Percentiles rank a stretch among this genome's conserved stretches.
These are phyloP conservation scores for Parambassis ranga DNA, from an alignment of 2,797 vertebrate genomes.

Conservation along the genomic window DNA sequence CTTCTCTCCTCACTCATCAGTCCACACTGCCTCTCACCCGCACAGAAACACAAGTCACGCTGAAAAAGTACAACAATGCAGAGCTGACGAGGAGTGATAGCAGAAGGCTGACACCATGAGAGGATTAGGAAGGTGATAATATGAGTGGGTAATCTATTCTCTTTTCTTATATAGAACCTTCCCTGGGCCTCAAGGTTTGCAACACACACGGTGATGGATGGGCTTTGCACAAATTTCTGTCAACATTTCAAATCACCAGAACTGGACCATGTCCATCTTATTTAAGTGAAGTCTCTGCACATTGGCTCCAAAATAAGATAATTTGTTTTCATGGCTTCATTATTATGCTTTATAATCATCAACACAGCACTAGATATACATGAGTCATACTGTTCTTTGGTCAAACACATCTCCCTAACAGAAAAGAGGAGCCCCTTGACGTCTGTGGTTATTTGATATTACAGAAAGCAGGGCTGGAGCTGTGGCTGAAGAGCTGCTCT, in stretches of 20 bases:
- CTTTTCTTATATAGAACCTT: slow-evolving; percentile 57
- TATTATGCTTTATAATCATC: slow-evolving; percentile 13
- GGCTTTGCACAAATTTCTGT: slow-evolving; percentile 32
- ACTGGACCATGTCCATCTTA: background rate
- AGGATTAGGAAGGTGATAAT: slow-evolving; percentile 64
- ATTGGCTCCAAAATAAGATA: slow-evolving; percentile 9
- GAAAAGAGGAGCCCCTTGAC: slow-evolving; percentile 14
- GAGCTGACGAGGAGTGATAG: slow-evolving; percentile 57
- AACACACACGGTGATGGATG: slow-evolving; percentile 36
- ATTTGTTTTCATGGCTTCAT: slow-evolving; percentile 18
- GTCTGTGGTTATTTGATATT: slow-evolving; percentile 27
- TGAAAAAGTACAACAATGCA: slow-evolving; percentile 58
- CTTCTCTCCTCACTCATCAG: slow-evolving; percentile 40
- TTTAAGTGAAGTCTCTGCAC: slow-evolving; percentile 5
- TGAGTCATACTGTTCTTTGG: slow-evolving; percentile 28
- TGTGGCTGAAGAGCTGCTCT: slow-evolving; percentile 31
- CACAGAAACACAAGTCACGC: slow-evolving; percentile 41
- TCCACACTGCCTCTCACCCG: slow-evolving; percentile 25
- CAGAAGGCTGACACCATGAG: slow-evolving; percentile 52
- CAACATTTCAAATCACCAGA: slow-evolving; percentile 27
- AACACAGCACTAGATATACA: slow-evolving; percentile 10
- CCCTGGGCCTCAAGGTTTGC: slow-evolving; percentile 42
- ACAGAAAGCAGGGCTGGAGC: slow-evolving; percentile 6
- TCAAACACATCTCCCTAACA: slow-evolving; percentile 19
- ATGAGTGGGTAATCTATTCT: slow-evolving; percentile 48